Base-by-base conservation (phyloP, 2,888 invertebrate species). In the Hypena proboscidalis region DNA sequence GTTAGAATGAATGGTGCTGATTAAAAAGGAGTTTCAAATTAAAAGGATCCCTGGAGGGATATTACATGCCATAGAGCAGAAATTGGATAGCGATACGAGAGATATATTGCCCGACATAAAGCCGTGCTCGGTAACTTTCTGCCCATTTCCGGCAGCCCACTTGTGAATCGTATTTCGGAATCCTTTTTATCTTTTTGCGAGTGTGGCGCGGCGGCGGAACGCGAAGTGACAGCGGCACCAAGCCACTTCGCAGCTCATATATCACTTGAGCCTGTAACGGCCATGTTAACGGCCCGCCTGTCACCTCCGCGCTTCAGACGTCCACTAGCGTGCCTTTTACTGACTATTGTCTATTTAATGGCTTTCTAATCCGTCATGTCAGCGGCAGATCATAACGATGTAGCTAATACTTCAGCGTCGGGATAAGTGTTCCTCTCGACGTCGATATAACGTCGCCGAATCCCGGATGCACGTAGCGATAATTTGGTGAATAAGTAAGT, bases 201-300 rank as follows among this genome's bases (percentile, higher is more conserved):
- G 76, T 61, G 74, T 70, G 71, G 72, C 68, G 82, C 75, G 78
- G 75, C 74, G 76, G 78, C 69, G 77, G 77, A 77, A 79, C 78
- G 80, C 80, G 81, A 86, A 83, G 85, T 88, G 89, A 88, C 88
- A 87, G 84, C 78, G 84, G 80, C 85, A 83, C 82, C 76, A 77
- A 84, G 85, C 86, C 89, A 90, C 89, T 89, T 86, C 85, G 79
- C 81, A 85, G 84, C 83, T 83, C 89, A 85, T 90, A 89, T 88
- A 89, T 90, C 89, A 90, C 88, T 80, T 78, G 76, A 76, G 74
- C 72, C 79, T 78, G 84, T 84, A 80, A 87, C 86, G 78, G 83
- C 75, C 78, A 70, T 74, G 85, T 81, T 88, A 89, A 89, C 87
- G 85, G 85, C 77, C 72, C 73, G 76, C 74, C 83, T 85, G 89